Conservation (phyloP, 2,797 vertebrate species). For the Pogoniulus pusillus region DNA sequence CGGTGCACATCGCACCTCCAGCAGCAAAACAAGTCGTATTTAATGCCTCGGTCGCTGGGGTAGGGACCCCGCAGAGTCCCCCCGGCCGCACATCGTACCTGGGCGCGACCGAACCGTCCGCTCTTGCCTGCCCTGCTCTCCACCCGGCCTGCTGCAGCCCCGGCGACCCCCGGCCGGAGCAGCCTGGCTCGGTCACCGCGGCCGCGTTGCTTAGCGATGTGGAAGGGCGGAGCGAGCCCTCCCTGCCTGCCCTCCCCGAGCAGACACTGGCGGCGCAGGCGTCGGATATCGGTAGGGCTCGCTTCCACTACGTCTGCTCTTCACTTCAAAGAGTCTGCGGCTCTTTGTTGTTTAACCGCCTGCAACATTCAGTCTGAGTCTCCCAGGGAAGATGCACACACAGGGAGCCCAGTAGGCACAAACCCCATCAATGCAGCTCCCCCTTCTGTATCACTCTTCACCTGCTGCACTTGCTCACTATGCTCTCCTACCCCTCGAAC, state of each 20-base stretch:
- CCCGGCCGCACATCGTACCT: background rate
- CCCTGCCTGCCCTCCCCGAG: background rate
- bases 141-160: too few species aligned
- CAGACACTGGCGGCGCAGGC: background rate
- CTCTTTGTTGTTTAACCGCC: background rate
- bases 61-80: background rate
- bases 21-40: too few species aligned
- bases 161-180: background rate
- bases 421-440: rapidly evolving
- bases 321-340: too few species aligned
- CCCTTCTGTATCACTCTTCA: rapidly evolving
- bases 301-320: rapidly evolving
- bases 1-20: too few species aligned
- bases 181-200: too few species aligned
- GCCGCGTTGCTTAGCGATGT: background rate
- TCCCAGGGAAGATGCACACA: too few species aligned
- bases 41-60: background rate
- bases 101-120: too few species aligned
- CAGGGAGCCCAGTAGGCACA: background rate
- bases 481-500: too few species aligned
- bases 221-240: background rate
- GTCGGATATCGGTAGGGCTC: background rate
- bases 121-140: background rate
- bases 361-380: too few species aligned
- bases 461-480: background rate